Conservation (phyloP, 2,797 vertebrate species). For the Melanotaenia nigrans region DNA sequence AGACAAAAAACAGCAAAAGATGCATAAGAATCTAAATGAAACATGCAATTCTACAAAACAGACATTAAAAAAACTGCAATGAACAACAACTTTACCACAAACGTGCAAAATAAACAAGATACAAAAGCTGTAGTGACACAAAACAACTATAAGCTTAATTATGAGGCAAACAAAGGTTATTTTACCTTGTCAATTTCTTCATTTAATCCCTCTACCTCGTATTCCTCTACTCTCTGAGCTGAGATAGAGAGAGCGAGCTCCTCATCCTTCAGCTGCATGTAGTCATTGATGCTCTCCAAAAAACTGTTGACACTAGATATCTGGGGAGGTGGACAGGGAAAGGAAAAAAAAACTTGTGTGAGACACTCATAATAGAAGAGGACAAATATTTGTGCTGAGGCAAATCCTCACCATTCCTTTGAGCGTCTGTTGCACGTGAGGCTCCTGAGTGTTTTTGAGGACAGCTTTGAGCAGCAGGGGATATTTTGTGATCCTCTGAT, state of each 20-base stretch:
- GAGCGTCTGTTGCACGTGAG: conserved; percentile 64
- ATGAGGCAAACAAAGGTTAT: not conserved
- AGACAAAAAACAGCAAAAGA: not conserved
- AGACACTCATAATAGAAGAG: not conserved
- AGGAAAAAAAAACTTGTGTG: not conserved
- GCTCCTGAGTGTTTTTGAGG: conserved; percentile 80
- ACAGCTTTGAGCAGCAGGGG: conserved; percentile 86
- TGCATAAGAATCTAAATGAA: not conserved
- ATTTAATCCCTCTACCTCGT: conserved; percentile 82
- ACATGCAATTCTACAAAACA: too few relatives aligned
- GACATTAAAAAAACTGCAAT: too few relatives aligned
- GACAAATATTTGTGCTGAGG: not conserved
- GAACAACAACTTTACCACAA: not conserved
- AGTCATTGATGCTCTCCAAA: conserved; percentile 83
- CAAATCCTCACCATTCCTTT: conserved; percentile 77
- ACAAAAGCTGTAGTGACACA: not conserved
- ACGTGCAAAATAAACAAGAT: not conserved
- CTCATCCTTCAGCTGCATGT: conserved; percentile 80
- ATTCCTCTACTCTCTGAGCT: conserved; percentile 84
- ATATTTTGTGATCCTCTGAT: conserved; percentile 90
- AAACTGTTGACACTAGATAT: conserved; percentile 80
- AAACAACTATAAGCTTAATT: not conserved
- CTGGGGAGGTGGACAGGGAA: conserved; percentile 59
- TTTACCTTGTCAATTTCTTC: conserved; percentile 89
- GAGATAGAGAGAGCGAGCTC: conserved; percentile 77